phyloP scores from a whole-genome alignment of 64 coral and sea anemone species.

The Dendronephthya gigantea region DNA sequence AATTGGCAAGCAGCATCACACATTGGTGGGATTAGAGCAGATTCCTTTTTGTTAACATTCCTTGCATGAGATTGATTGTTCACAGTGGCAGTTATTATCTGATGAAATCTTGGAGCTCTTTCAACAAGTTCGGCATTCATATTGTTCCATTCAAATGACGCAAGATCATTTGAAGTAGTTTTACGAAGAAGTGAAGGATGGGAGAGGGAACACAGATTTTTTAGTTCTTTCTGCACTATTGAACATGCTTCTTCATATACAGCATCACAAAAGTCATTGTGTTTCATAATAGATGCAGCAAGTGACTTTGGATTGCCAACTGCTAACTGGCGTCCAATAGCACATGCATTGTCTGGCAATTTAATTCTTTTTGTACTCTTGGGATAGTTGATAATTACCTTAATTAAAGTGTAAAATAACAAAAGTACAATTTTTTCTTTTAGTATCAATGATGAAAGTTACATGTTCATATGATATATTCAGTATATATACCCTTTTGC shows the following conservation, averaged over 20 bases:
- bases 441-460: no score
- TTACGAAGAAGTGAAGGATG: background rate
- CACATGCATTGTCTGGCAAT: background rate
- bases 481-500: no score
- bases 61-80: slow-evolving; percentile 29
- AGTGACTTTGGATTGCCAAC: background rate
- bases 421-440: no score
- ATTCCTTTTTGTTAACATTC: slow-evolving; percentile 32
- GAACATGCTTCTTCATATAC: background rate
- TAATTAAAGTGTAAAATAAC: no score
- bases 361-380: background rate
- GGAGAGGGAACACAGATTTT: background rate
- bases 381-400: background rate
- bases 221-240: background rate
- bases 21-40: slow-evolving; percentile 13
- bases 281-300: background rate
- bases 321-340: slow-evolving; percentile 4
- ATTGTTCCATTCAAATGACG: slow-evolving; percentile 23
- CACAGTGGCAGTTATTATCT: slow-evolving; percentile 3
- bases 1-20: slow-evolving; percentile 47
- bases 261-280: background rate
- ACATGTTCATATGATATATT: no score
- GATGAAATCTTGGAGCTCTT: slow-evolving; percentile 6
- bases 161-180: slow-evolving; percentile 7
- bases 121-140: slow-evolving; percentile 28